phyloP scores from a whole-genome alignment of 2,113 vertebrate genomes.

The Leucosticte australis region DNA sequence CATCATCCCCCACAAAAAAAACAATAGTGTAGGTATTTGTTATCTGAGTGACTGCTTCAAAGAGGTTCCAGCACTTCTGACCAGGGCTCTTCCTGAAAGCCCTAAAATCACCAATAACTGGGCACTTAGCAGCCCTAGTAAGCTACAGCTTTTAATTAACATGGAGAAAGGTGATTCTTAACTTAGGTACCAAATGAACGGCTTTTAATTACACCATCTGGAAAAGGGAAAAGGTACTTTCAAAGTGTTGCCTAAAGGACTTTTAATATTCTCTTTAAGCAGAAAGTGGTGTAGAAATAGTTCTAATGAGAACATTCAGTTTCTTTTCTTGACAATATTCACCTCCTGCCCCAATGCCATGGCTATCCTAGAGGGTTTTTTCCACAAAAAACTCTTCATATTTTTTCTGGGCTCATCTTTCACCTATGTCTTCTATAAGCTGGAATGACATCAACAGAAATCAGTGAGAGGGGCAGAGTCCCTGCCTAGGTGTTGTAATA shows the following conservation, averaged over 20 bases:
- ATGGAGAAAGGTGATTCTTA: not conserved
- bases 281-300: not conserved
- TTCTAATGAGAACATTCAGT: not conserved
- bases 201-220: not conserved
- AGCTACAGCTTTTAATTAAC: not conserved
- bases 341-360: not conserved
- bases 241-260: not conserved
- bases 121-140: not conserved
- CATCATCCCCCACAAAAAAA: not conserved
- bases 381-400: rapidly evolving
- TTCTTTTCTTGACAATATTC: not conserved
- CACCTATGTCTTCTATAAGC: not conserved
- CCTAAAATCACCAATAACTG: not conserved
- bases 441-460: not conserved
- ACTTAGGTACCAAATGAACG: not conserved
- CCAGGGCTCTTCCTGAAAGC: not conserved
- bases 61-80: not conserved
- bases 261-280: not conserved
- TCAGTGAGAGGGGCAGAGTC: not conserved
- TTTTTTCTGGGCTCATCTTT: not conserved
- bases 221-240: not conserved
- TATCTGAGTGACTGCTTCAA: not conserved
- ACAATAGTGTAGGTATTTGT: not conserved
- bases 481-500: not conserved
- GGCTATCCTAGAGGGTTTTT: not conserved